phyloP scores from a whole-genome alignment of 1,140 invertebrate genomes.

The Drosophila aff. region DNA sequence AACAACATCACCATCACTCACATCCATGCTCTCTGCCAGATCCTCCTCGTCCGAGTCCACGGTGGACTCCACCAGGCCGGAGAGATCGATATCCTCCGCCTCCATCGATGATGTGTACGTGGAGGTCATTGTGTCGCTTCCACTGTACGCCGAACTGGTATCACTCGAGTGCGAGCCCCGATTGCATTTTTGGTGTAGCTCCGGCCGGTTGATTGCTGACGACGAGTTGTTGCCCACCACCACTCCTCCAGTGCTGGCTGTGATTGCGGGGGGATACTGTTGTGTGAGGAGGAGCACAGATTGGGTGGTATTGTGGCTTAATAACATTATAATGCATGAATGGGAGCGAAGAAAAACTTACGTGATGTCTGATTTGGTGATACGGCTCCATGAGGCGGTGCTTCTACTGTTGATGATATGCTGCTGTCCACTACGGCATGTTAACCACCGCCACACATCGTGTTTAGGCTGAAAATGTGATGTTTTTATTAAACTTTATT shows the following conservation, averaged over 20 bases:
- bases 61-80: constrained; percentile 96
- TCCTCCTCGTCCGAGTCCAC: constrained; percentile 98
- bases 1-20: constrained; percentile 85
- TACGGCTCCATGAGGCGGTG: constrained; percentile 79
- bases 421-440: constrained; percentile 52
- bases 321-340: constrained; percentile 36
- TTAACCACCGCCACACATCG: constrained; percentile 25
- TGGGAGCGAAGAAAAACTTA: constrained; percentile 49
- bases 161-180: constrained; percentile 95
- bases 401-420: constrained; percentile 40
- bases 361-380: constrained; percentile 84
- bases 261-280: constrained; percentile 76
- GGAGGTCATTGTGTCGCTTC: constrained; percentile 98
- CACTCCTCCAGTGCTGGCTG: constrained; percentile 50
- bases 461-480: constrained; percentile 13
- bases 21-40: constrained; percentile 95
- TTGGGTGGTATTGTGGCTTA: constrained; percentile 6
- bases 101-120: constrained; percentile 94
- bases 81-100: constrained; percentile 95
- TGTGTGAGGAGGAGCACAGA: constrained; percentile 7
- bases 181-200: constrained; percentile 92
- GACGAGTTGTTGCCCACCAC: constrained; percentile 32
- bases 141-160: constrained; percentile 97
- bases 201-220: constrained; percentile 84
- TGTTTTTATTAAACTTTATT: neutral